These are phyloP conservation scores for Polydrusus cervinus DNA, from an alignment of 2,888 invertebrate genomes.

Conservation along the genomic window DNA sequence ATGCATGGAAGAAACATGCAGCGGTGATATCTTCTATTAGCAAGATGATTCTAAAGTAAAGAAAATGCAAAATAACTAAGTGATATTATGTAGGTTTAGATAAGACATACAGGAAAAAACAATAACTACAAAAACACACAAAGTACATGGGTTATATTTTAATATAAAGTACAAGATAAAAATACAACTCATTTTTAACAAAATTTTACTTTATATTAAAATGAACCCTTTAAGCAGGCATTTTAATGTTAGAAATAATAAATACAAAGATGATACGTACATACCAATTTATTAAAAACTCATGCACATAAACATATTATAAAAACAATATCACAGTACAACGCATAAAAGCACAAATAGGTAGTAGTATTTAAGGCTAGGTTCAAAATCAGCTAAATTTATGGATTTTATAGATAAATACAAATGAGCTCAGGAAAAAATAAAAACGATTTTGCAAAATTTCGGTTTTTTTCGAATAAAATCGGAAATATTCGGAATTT, in stretches of 20 bases:
- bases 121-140: not conserved
- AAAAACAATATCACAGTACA: constrained; percentile 28
- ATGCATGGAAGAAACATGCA: constrained; percentile 49
- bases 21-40: constrained; percentile 43
- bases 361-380: not conserved
- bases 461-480: too few relatives aligned
- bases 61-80: constrained; percentile 39
- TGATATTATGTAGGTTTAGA: constrained; percentile 17
- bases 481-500: too few relatives aligned
- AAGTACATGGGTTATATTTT: not conserved
- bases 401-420: too few relatives aligned
- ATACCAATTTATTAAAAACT: constrained; percentile 23
- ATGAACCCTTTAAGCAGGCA: not conserved
- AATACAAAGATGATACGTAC: constrained; percentile 10
- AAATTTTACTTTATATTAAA: constrained; percentile 2
- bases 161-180: not conserved
- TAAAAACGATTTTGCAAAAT: too few relatives aligned
- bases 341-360: not conserved
- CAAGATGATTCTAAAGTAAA: constrained; percentile 52
- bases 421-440: too few relatives aligned
- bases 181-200: not conserved
- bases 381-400: not conserved
- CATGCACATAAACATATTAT: constrained; percentile 12
- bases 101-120: constrained; percentile 4
- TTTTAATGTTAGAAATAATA: constrained; percentile 1